phyloP scores from a whole-genome alignment of 37 sponge, comb jelly and placozoan species.

The Spongilla lacustris region DNA sequence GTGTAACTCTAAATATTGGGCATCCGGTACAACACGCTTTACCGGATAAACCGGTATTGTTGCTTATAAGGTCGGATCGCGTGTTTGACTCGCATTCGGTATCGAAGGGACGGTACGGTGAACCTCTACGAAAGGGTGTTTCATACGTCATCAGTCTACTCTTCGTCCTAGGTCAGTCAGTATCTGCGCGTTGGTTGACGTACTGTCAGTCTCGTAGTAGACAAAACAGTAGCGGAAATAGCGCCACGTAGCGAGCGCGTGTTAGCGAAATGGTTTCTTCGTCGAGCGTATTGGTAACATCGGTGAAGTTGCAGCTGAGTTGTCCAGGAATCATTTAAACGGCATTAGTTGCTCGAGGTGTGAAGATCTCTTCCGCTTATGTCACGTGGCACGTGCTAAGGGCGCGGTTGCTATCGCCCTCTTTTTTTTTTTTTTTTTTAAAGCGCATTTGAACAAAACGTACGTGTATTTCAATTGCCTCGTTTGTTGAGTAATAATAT shows the following conservation, averaged over 20 bases:
- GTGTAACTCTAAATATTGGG: background rate
- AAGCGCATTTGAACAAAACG: background rate
- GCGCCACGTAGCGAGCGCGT: background rate
- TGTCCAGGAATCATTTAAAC: background rate
- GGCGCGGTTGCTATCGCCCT: background rate
- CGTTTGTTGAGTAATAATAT: background rate
- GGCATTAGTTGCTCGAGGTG: background rate
- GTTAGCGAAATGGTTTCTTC: background rate
- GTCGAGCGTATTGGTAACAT: no score
- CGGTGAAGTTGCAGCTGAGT: background rate
- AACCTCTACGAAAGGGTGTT: background rate
- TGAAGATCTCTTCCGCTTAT: background rate
- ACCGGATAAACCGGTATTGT: background rate
- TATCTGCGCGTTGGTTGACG: background rate
- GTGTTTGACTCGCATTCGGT: background rate
- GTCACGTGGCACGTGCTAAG: background rate
- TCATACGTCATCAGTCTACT: background rate
- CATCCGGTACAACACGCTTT: background rate
- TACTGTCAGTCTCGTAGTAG: background rate
- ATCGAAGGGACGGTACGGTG: constrained; percentile 1
- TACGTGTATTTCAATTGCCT: background rate
- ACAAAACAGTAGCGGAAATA: background rate
- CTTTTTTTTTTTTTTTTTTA: background rate
- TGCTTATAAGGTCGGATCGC: background rate
- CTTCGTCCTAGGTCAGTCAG: background rate